These are phyloP conservation scores for Empidonax traillii DNA, from an alignment of 2,113 vertebrate species.

Conservation along the genomic window DNA sequence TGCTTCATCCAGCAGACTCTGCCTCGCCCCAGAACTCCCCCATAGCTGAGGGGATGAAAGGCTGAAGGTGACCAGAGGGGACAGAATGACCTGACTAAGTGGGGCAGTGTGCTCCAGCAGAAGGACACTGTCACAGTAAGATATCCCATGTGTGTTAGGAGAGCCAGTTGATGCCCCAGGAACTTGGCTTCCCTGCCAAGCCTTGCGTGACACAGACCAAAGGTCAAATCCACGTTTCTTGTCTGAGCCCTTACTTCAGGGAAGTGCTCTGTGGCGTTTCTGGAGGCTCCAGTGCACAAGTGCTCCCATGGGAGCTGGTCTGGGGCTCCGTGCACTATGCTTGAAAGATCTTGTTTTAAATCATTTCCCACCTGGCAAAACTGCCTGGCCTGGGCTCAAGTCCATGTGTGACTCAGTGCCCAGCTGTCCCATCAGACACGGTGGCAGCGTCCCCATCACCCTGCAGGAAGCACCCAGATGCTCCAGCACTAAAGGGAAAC, in stretches of 20 bases:
- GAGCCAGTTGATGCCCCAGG: neutral
- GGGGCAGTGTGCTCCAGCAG: neutral
- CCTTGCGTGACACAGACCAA: neutral
- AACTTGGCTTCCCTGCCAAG: neutral
- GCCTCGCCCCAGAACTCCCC: neutral
- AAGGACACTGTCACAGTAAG: neutral
- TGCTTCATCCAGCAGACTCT: neutral
- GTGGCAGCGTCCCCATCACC: accelerated
- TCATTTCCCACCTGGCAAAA: neutral
- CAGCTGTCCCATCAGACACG: accelerated
- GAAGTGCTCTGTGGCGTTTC: neutral
- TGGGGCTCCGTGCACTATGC: accelerated
- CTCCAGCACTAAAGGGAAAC: neutral
- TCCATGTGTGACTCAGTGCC: accelerated
- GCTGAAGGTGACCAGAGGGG: neutral
- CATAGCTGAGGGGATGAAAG: neutral
- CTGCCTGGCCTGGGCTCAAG: neutral
- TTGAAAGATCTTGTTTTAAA: neutral
- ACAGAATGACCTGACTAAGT: neutral
- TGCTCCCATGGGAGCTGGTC: neutral
- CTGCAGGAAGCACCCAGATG: neutral
- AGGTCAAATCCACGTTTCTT: neutral
- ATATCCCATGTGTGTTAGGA: neutral
- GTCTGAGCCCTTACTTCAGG: neutral
- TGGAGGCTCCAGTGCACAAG: neutral